Conservation (phyloP, 2,797 vertebrate genomes). For the Rhadinocentrus ornatus region DNA sequence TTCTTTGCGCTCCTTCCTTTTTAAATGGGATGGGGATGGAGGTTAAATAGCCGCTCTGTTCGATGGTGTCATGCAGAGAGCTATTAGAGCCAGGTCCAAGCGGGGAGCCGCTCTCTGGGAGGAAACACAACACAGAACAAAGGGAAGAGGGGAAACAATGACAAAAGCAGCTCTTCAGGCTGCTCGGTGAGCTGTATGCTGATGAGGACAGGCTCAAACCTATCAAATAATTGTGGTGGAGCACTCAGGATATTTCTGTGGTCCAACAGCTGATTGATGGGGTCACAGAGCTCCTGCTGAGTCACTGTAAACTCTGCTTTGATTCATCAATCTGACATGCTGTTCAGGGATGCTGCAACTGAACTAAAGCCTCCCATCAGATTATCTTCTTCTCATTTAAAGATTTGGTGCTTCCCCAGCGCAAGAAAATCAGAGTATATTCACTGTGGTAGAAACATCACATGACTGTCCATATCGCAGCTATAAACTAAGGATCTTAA, state of each 20-base stretch:
- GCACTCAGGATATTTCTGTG: background rate
- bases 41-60: conserved; percentile 80
- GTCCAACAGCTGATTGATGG: background rate
- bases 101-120: conserved; percentile 52
- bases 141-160: conserved; percentile 65
- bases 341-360: background rate
- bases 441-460: background rate
- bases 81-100: conserved; percentile 71
- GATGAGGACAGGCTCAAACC: conserved; percentile 32
- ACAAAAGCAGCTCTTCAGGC: conserved; percentile 73
- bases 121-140: conserved; percentile 79
- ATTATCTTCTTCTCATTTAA: background rate
- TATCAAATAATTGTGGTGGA: conserved; percentile 18
- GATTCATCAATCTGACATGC: conserved; percentile 8
- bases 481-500: background rate
- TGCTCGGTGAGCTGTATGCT: conserved; percentile 24
- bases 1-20: too few relatives aligned
- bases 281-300: conserved; percentile 6
- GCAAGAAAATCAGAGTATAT: background rate
- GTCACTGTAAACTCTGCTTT: conserved; percentile 20
- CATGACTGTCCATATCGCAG: background rate
- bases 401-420: background rate
- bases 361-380: background rate
- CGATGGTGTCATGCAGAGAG: conserved; percentile 77
- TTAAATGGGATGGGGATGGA: too few relatives aligned